Percentiles rank a stretch among this genome's conserved stretches.
phyloP scores from a whole-genome alignment of 2,113 vertebrate species.

The Chrysochloris asiatica region DNA sequence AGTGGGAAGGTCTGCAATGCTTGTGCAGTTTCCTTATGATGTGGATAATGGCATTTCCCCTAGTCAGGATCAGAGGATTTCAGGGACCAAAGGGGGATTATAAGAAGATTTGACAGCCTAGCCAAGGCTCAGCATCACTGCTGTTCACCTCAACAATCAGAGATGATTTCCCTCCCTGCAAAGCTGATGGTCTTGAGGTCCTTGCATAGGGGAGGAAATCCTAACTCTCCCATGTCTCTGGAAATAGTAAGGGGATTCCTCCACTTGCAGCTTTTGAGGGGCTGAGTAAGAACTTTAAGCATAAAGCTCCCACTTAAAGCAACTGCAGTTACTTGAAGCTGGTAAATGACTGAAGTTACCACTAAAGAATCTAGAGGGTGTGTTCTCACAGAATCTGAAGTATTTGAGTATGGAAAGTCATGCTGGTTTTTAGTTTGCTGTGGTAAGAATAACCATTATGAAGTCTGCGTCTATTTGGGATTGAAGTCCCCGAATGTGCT shows the following conservation, averaged over 20 bases:
- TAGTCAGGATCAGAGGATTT: conserved; percentile 39
- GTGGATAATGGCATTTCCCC: conserved; percentile 30
- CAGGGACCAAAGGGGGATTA: conserved; percentile 43
- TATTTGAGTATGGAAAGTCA: background rate
- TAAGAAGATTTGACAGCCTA: conserved; percentile 58
- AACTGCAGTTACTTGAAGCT: background rate
- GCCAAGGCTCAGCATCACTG: background rate
- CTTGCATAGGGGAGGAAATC: background rate
- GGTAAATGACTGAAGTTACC: background rate
- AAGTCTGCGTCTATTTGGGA: background rate
- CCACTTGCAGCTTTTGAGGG: background rate
- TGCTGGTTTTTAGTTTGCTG: background rate
- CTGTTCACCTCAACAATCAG: background rate
- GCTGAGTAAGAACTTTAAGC: background rate
- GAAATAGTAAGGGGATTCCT: background rate
- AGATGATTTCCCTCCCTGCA: background rate
- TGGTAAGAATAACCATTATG: background rate
- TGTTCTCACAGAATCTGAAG: background rate
- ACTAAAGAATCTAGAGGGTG: background rate
- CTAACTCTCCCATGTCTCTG: accelerated
- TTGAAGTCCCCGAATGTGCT: background rate
- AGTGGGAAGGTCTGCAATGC: background rate
- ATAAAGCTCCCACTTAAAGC: background rate
- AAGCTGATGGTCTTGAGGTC: background rate
- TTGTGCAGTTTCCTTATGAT: background rate